A percentile compares a stretch with the other conserved stretches of the same genome.
These are phyloP conservation scores for Leptinotarsa peninsularis DNA, from an alignment of 2,888 invertebrate species.

Conservation along the genomic window DNA sequence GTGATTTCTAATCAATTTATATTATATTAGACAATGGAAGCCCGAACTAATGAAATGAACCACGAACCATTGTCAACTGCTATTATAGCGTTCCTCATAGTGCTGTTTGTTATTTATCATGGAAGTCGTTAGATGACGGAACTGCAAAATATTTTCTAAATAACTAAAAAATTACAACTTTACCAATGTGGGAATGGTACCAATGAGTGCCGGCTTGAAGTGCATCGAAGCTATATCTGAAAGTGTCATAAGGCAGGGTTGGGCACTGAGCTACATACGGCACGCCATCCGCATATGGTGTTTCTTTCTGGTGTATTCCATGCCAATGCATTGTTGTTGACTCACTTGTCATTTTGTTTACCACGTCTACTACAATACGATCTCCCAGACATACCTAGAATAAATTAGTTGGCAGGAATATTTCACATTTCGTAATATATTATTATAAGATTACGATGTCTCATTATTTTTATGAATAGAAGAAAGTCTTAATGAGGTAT, in stretches of 20 bases:
- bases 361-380: slow-evolving; percentile 83
- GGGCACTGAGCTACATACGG: slow-evolving; percentile 89
- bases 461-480: too few species aligned
- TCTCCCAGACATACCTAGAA: slow-evolving; percentile 87
- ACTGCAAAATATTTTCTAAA: background rate
- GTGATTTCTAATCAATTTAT: too few species aligned
- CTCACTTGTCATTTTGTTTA: slow-evolving; percentile 82
- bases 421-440: too few species aligned
- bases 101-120: too few species aligned
- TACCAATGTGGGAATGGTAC: slow-evolving; percentile 82
- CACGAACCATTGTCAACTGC: too few species aligned
- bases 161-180: slow-evolving; percentile 4
- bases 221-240: slow-evolving; percentile 81
- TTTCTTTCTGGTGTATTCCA: slow-evolving; percentile 82
- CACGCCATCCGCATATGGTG: slow-evolving; percentile 91
- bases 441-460: too few species aligned
- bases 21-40: too few species aligned
- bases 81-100: too few species aligned
- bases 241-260: slow-evolving; percentile 79
- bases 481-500: too few species aligned
- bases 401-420: too few species aligned
- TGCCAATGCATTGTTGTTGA: slow-evolving; percentile 94
- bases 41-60: too few species aligned
- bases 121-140: too few species aligned
- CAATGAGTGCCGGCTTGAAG: slow-evolving; percentile 85